Percentiles rank a stretch among this genome's conserved stretches.
Evolutionary conservation across 2,797 vertebrate genomes (phyloP).

Genomic region (Chaetophractus vellerosus): DNA sequence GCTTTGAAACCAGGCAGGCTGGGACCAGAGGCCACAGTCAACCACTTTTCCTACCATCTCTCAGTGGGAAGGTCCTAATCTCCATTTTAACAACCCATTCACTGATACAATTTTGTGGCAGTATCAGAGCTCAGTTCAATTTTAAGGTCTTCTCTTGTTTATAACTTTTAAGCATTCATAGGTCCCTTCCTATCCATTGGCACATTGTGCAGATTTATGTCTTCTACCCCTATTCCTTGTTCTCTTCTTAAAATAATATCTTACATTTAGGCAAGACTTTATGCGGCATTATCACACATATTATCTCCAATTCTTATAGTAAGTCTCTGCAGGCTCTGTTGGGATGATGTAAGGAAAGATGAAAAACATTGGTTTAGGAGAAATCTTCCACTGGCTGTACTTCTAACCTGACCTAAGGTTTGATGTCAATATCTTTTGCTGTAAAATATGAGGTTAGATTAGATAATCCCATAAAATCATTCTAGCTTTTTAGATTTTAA

Average conservation of each 20-base stretch:
- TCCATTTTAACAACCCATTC: constrained; percentile 1
- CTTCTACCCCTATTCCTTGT: neutral
- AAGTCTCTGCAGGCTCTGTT: neutral
- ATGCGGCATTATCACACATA: constrained; percentile 15
- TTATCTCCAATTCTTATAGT: constrained; percentile 41
- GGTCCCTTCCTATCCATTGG: constrained; percentile 26
- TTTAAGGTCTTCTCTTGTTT: constrained; percentile 23
- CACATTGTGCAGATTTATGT: neutral
- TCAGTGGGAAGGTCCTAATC: neutral
- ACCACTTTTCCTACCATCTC: constrained; percentile 32
- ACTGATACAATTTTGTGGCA: neutral
- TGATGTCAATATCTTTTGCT: constrained; percentile 24
- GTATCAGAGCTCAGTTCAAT: constrained; percentile 24
- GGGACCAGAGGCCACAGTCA: constrained; percentile 13
- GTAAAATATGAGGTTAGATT: constrained; percentile 66
- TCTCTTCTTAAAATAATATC: constrained; percentile 64
- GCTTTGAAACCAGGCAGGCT: constrained; percentile 29
- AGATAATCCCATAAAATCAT: constrained; percentile 66
- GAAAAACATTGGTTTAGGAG: constrained; percentile 34
- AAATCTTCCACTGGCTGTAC: constrained; percentile 42
- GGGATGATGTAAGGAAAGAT: constrained; percentile 68
- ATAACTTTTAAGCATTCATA: constrained; percentile 41
- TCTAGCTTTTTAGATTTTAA: constrained; percentile 66
- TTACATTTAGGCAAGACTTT: constrained; percentile 53
- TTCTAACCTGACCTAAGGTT: constrained; percentile 66